Percentiles rank a stretch among this genome's conserved stretches.
Conservation (phyloP, 2,888 invertebrate genomes). For the Spilosoma lubricipeda region DNA sequence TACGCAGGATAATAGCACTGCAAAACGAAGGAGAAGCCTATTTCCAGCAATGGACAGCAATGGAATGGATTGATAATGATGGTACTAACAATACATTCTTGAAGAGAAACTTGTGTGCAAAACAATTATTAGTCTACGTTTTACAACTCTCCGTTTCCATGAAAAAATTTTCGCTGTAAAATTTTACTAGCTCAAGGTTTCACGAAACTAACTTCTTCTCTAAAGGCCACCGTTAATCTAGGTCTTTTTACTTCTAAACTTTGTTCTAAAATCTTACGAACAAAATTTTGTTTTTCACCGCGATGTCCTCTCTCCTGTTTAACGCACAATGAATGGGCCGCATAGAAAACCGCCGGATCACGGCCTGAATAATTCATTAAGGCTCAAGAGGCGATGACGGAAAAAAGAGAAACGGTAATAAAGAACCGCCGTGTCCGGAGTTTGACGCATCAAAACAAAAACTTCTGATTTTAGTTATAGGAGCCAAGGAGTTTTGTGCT, state of each 20-base stretch:
- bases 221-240: background rate
- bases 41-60: too few relatives aligned
- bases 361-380: slow-evolving; percentile 73
- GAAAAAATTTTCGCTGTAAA: too few relatives aligned
- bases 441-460: slow-evolving; percentile 45
- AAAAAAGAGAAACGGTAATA: slow-evolving; percentile 57
- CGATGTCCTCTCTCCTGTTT: background rate
- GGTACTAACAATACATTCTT: too few relatives aligned
- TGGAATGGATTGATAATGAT: too few relatives aligned
- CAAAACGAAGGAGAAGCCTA: too few relatives aligned
- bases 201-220: background rate
- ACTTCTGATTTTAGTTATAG: slow-evolving; percentile 22
- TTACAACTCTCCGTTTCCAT: too few relatives aligned
- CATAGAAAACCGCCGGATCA: slow-evolving; percentile 63
- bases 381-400: slow-evolving; percentile 59
- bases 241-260: background rate
- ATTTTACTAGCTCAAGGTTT: background rate
- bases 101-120: too few relatives aligned
- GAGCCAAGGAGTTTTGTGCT: slow-evolving; percentile 1
- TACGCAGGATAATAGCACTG: too few relatives aligned
- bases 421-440: slow-evolving; percentile 48
- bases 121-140: too few relatives aligned
- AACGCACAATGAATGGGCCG: slow-evolving; percentile 49
- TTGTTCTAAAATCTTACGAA: background rate
- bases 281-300: background rate